A percentile compares a stretch with the other conserved stretches of the same genome.
Evolutionary conservation across 1,140 invertebrate genomes (phyloP).

Genomic region (Phymastichus coffea): DNA sequence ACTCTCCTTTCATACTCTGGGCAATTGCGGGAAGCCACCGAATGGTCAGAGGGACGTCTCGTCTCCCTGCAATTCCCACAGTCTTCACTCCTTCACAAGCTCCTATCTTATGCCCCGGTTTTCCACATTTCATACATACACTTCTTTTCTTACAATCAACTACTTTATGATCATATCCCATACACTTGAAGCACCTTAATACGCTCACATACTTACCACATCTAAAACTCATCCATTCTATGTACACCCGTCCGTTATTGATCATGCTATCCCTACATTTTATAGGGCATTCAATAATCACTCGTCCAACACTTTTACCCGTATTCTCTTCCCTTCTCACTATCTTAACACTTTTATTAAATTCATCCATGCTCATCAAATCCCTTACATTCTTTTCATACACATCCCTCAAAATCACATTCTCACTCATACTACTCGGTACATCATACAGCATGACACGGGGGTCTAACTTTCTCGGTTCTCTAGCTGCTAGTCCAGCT

Average conservation of each 20-base stretch:
- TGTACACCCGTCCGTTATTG: background rate
- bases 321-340: too few relatives aligned
- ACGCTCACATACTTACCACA: background rate
- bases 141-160: background rate
- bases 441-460: too few relatives aligned
- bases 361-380: too few relatives aligned
- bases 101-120: background rate
- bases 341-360: too few relatives aligned
- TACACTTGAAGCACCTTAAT: background rate
- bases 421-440: too few relatives aligned
- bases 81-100: background rate
- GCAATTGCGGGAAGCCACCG: background rate
- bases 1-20: too few relatives aligned
- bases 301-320: too few relatives aligned
- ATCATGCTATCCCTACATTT: background rate
- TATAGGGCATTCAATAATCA: too few relatives aligned
- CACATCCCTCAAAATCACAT: too few relatives aligned
- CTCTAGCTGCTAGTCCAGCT: too few relatives aligned
- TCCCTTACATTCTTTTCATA: too few relatives aligned
- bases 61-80: background rate
- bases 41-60: background rate
- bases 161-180: background rate
- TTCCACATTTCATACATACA: background rate
- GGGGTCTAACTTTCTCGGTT: too few relatives aligned
- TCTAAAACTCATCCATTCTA: background rate